Base-by-base conservation (phyloP, 2,113 vertebrate genomes). In the Raphicerus campestris region DNA sequence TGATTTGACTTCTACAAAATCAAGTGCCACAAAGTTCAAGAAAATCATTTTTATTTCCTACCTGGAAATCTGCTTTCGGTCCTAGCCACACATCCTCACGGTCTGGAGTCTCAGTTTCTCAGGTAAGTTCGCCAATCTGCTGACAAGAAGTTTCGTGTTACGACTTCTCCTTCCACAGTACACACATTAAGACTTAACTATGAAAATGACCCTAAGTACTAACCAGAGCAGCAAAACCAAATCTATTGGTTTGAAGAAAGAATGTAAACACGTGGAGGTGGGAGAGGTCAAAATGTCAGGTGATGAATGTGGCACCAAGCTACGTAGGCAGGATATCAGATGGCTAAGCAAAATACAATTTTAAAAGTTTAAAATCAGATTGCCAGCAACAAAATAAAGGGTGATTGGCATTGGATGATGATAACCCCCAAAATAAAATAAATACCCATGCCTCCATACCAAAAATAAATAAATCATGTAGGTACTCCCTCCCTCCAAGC, bases 71-170 rank as follows among this genome's bases (percentile, higher is more conserved):
- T 90, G 89, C 87, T 96, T 92, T 75, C 1, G 2, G 58, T 96
- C 88, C 78, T 94, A 97, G 51, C 91, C 78, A 95, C 82, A 86
- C 56, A 78, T 83, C 87, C 80, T 93, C 93, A 95, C 39, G 70
- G 53, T 93, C 91, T 73, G 19, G 47, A 84, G 63, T 80, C 70
- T 88, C 86, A 87, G 7, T 90, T 83, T 94, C 86, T 97, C 93
- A 97, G 95, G 97, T 97, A 84, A 91, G 94, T 87, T 93, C 32
- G 6, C 91, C 95, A 95, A 96, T 94, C 93, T 94, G 95, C 96
- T 91, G 88, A 97, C 78, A 94, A 97, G 82, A 97, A 96, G 89
- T 97, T 96, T 42, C 56, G 1, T 35, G 47, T 96, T 81, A 96
- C 39, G n/a, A 95, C 75, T 84, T 95, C 73, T 96, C 91, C 61